Evolutionary conservation across 1,140 invertebrate species (phyloP).

Genomic region (Leptopilina clavipes): DNA sequence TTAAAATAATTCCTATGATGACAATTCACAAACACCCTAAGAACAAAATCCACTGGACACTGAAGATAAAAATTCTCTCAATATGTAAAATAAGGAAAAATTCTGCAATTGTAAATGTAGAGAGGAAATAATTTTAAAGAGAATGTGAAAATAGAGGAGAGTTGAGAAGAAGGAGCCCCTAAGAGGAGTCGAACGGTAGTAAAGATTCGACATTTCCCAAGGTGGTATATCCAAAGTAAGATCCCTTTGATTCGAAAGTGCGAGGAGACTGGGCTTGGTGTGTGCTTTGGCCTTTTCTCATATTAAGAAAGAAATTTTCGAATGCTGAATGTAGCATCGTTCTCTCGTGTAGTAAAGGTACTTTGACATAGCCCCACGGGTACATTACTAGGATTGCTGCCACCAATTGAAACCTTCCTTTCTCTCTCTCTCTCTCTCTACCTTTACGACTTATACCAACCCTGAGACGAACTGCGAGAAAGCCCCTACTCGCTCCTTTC

Average conservation of each 20-base stretch:
- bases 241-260: conserved; percentile 18
- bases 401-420: conserved; percentile 46
- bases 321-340: conserved; percentile 60
- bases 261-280: conserved; percentile 16
- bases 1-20: too few relatives aligned
- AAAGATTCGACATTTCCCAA: conserved; percentile 30
- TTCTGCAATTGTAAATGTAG: not conserved
- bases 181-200: conserved; percentile 30
- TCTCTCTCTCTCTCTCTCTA: not conserved
- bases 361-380: conserved; percentile 72
- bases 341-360: conserved; percentile 56
- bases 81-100: not conserved
- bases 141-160: not conserved
- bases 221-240: conserved; percentile 28
- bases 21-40: too few relatives aligned
- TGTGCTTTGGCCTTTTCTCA: conserved; percentile 33
- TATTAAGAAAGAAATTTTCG: conserved; percentile 64
- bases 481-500: conserved; percentile 41
- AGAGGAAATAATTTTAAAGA: conserved; percentile 21
- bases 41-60: not conserved
- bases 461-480: conserved; percentile 44
- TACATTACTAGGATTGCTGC: conserved; percentile 72
- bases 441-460: not conserved
- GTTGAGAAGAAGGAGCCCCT: not conserved
- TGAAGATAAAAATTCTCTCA: not conserved